A percentile compares a stretch with the other conserved stretches of the same genome.
phyloP scores from a whole-genome alignment of 2,888 invertebrate genomes.

The Graphium colonna region DNA sequence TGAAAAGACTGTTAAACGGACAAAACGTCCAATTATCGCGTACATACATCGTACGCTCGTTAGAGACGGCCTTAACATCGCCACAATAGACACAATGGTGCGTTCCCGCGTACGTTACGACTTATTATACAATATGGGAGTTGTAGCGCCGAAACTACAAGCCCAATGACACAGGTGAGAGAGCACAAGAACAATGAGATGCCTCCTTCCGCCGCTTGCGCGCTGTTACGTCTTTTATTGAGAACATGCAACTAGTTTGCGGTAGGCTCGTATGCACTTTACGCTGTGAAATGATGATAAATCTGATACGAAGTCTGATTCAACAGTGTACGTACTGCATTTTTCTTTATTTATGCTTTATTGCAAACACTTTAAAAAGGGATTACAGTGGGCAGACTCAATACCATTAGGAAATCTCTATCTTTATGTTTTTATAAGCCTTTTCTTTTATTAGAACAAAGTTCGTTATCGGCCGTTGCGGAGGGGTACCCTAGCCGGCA shows the following conservation, averaged over 20 bases:
- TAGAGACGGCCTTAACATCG: slow-evolving; percentile 64
- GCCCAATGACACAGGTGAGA: slow-evolving; percentile 47
- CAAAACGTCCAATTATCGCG: slow-evolving; percentile 19
- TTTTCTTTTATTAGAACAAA: no score
- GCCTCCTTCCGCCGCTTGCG: slow-evolving; percentile 24
- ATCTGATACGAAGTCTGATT: no score
- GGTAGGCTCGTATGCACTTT: no score
- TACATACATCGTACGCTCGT: slow-evolving; percentile 17
- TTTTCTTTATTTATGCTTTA: no score
- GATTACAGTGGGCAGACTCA: no score
- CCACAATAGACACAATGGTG: slow-evolving; percentile 67
- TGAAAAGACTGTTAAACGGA: slow-evolving; percentile 15
- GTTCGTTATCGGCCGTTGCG: no score
- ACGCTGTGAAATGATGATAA: no score
- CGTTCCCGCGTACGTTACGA: slow-evolving; percentile 72
- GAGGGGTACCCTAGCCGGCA: no score
- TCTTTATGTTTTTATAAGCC: no score
- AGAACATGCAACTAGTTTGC: not conserved
- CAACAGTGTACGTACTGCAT: no score
- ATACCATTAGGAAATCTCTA: no score
- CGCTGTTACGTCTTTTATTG: not conserved
- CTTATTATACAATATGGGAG: slow-evolving; percentile 67
- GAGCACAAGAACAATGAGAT: slow-evolving; percentile 44
- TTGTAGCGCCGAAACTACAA: slow-evolving; percentile 35
- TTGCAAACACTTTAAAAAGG: no score